Percentiles rank a stretch among this genome's conserved stretches.
phyloP scores from a whole-genome alignment of 1,140 invertebrate genomes.

The Tetranychus cinnabarinus region DNA sequence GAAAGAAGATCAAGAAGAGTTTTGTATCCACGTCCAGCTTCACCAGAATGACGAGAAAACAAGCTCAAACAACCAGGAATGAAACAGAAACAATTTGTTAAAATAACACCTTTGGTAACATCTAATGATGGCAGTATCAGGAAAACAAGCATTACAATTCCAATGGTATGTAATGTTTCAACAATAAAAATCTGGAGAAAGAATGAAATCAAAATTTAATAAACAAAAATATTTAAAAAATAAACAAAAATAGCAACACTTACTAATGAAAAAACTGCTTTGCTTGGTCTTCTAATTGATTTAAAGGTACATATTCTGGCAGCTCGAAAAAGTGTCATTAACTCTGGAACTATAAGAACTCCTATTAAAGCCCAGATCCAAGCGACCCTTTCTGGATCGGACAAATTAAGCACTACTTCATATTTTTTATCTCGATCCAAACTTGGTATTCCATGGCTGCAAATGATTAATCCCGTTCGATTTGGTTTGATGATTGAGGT shows the following conservation, averaged over 20 bases:
- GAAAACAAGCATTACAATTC: constrained; percentile 21
- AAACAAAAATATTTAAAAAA: neutral
- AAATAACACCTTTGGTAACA: constrained; percentile 20
- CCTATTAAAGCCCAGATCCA: constrained; percentile 80
- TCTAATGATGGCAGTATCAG: constrained; percentile 23
- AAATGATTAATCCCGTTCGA: constrained; percentile 9
- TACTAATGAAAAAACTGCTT: constrained; percentile 13
- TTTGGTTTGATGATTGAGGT: constrained; percentile 18
- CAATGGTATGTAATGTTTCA: constrained; percentile 22
- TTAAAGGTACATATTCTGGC: constrained; percentile 75
- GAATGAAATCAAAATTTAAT: neutral
- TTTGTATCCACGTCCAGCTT: constrained; percentile 10
- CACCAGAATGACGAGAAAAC: constrained; percentile 11
- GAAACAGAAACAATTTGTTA: constrained; percentile 20
- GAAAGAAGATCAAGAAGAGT: constrained; percentile 17
- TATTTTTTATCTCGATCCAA: constrained; percentile 12
- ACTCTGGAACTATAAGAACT: constrained; percentile 58
- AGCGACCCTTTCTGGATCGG: constrained; percentile 45
- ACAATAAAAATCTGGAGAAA: constrained; percentile 16
- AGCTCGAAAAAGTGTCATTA: constrained; percentile 59
- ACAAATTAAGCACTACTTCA: constrained; percentile 2
- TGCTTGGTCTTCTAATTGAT: constrained; percentile 13
- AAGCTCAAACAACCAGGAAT: constrained; percentile 19
- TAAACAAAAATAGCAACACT: constrained; percentile 3
- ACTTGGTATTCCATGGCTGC: constrained; percentile 13